Conservation (phyloP, 2,888 invertebrate species). For the Diaphora mendica region DNA sequence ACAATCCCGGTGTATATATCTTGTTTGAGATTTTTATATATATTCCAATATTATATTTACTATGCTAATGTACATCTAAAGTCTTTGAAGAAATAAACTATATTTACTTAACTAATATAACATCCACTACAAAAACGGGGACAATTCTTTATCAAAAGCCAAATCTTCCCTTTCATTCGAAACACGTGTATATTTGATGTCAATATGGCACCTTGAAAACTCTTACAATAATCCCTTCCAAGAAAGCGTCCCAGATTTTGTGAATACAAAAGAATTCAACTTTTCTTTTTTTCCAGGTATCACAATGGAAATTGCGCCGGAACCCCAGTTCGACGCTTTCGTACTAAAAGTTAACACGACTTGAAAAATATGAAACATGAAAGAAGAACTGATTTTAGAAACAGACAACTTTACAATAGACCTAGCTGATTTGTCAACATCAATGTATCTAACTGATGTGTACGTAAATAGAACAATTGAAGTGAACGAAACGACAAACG, state of each 20-base stretch:
- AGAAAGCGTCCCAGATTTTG: slow-evolving; percentile 26
- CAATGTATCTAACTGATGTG: slow-evolving; percentile 80
- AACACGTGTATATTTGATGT: slow-evolving; percentile 40
- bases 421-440: slow-evolving; percentile 73
- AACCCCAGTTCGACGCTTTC: slow-evolving; percentile 42
- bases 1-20: too few relatives aligned
- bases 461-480: slow-evolving; percentile 73
- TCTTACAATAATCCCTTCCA: slow-evolving; percentile 29
- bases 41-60: neutral
- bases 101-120: neutral
- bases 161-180: slow-evolving; percentile 35
- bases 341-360: slow-evolving; percentile 65
- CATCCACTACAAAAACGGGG: neutral
- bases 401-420: slow-evolving; percentile 74
- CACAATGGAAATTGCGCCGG: slow-evolving; percentile 44
- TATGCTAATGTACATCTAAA: neutral
- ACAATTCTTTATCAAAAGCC: slow-evolving; percentile 19
- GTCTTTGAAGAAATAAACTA: too few relatives aligned
- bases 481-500: slow-evolving; percentile 71
- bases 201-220: slow-evolving; percentile 29
- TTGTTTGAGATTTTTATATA: neutral
- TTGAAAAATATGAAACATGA: slow-evolving; percentile 75
- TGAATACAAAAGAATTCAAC: slow-evolving; percentile 34
- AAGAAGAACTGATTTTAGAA: slow-evolving; percentile 68
- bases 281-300: slow-evolving; percentile 53